phyloP scores from a whole-genome alignment of 37 sponge, comb jelly and placozoan genomes.

The Geodia barretti region DNA sequence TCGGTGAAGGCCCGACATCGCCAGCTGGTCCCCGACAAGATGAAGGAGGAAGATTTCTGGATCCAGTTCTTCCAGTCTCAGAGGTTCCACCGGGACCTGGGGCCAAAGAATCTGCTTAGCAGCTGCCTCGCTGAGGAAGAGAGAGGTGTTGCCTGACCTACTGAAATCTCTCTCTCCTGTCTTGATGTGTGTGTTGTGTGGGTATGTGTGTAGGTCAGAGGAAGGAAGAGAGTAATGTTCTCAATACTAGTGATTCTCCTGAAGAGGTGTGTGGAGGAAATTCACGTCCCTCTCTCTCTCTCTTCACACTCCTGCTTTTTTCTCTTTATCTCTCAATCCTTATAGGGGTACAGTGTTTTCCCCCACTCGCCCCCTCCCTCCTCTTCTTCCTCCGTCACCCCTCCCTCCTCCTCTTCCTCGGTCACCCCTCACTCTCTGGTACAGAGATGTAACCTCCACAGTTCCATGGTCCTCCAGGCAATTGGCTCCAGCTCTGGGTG shows the following conservation, averaged over 20 bases:
- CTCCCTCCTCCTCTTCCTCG: neutral
- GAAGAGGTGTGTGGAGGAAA: neutral
- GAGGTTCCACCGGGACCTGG: constrained; percentile 68
- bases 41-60: constrained; percentile 89
- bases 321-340: neutral
- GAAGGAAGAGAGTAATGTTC: neutral
- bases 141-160: constrained; percentile 20
- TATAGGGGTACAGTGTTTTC: constrained; percentile 39
- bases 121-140: constrained; percentile 55
- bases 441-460: constrained; percentile 81
- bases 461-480: constrained; percentile 70
- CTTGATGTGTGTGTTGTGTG: constrained; percentile 14
- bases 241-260: neutral
- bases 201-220: neutral
- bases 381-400: neutral
- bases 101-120: neutral
- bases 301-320: neutral
- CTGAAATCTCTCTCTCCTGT: neutral
- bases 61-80: constrained; percentile 84
- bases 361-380: neutral
- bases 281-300: neutral
- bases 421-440: constrained; percentile 13
- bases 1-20: constrained; percentile 44
- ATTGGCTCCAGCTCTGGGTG: constrained; percentile 7
- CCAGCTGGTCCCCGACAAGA: constrained; percentile 13